phyloP scores from a whole-genome alignment of 2,113 vertebrate genomes.

The Terrapene triunguis region DNA sequence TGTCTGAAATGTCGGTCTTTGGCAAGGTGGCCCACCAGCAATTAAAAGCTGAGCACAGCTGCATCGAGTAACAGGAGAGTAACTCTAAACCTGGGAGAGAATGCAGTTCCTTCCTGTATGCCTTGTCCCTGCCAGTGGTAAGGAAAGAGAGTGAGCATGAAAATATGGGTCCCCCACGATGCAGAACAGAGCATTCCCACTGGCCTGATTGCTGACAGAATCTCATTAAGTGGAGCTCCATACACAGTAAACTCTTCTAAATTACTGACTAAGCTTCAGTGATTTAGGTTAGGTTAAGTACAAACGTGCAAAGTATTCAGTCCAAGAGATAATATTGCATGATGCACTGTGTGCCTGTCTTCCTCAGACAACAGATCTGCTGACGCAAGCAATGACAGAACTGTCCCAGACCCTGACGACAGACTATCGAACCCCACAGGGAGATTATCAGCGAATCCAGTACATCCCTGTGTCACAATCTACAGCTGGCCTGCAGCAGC shows the following conservation, averaged over 20 bases:
- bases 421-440: slow-evolving; percentile 93
- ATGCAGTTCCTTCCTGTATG: neutral
- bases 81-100: neutral
- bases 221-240: neutral
- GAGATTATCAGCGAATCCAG: slow-evolving; percentile 97
- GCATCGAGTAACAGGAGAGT: neutral
- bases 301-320: neutral
- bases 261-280: neutral
- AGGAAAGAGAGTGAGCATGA: neutral
- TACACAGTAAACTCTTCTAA: neutral
- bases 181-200: neutral
- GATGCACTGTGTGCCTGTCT: neutral
- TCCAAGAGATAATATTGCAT: neutral
- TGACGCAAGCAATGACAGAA: slow-evolving; percentile 98
- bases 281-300: neutral
- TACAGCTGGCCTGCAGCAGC: slow-evolving; percentile 86
- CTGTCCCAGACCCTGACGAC: slow-evolving; percentile 96
- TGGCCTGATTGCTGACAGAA: neutral
- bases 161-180: neutral
- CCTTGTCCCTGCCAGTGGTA: neutral
- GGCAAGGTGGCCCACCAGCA: neutral
- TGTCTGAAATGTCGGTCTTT: no score
- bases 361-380: slow-evolving; percentile 92
- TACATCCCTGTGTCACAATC: slow-evolving; percentile 96
- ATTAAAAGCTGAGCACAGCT: neutral